Conservation (phyloP, 2,113 vertebrate species). For the Rhagologus leucostigma region DNA sequence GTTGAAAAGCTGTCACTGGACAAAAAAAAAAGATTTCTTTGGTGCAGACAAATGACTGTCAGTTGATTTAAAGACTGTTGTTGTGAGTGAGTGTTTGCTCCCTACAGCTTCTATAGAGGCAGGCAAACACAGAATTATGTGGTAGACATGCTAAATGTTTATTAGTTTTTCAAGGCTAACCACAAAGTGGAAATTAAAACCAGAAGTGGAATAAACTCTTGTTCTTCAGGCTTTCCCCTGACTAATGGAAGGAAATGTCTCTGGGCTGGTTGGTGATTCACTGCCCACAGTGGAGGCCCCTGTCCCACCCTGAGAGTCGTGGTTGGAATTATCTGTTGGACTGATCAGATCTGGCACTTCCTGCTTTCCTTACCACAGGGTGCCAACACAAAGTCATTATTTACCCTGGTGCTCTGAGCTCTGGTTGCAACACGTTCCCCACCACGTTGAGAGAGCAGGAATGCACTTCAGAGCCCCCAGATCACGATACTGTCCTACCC, state of each 20-base stretch:
- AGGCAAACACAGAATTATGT: neutral
- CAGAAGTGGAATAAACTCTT: neutral
- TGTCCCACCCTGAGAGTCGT: neutral
- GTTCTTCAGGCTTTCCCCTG: neutral
- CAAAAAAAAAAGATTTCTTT: neutral
- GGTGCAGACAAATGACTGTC: neutral
- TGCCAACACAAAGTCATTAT: neutral
- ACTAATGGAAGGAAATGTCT: neutral
- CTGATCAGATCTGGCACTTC: neutral
- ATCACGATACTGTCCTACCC: neutral
- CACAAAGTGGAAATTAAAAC: conserved; percentile 24
- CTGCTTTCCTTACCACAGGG: neutral
- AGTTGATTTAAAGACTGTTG: neutral
- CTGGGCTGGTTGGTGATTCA: neutral
- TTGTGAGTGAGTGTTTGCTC: neutral
- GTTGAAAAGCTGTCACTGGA: neutral
- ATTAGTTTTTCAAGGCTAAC: conserved; percentile 35
- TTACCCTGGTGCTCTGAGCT: neutral
- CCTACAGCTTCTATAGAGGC: neutral
- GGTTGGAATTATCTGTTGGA: neutral
- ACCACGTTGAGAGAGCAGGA: fast-evolving
- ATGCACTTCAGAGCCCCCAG: neutral
- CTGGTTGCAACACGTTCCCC: neutral
- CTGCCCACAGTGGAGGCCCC: neutral
- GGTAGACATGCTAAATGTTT: neutral